phyloP scores from a whole-genome alignment of 2,797 vertebrate genomes.

The Anguilla marmorata region DNA sequence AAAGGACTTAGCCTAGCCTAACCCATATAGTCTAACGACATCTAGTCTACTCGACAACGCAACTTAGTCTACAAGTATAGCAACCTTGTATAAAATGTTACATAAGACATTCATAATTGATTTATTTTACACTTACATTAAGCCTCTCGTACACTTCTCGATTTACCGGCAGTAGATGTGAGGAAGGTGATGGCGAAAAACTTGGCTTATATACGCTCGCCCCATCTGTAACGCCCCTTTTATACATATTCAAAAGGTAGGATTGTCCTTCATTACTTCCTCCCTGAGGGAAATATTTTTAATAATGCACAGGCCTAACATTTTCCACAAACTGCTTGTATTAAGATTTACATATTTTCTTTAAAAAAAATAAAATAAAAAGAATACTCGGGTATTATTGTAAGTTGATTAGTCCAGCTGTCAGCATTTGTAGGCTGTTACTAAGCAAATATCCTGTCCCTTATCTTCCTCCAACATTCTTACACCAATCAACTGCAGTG shows the following conservation, averaged over 20 bases:
- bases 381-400: neutral
- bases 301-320: neutral
- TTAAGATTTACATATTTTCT: neutral
- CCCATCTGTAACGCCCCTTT: conserved; percentile 21
- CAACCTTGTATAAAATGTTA: no score
- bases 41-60: neutral
- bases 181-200: neutral
- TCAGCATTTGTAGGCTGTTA: no score
- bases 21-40: neutral
- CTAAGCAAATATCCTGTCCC: no score
- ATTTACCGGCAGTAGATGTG: conserved; percentile 30
- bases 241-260: conserved; percentile 30
- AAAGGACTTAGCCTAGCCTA: neutral
- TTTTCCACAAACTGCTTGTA: neutral
- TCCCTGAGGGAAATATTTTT: neutral
- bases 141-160: neutral
- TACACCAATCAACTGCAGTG: neutral
- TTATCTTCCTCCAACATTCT: neutral
- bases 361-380: neutral
- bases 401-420: no score
- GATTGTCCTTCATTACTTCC: neutral
- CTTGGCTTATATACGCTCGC: conserved; percentile 13
- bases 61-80: neutral
- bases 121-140: neutral
- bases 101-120: neutral